Percentiles rank a stretch among this genome's conserved stretches.
Conservation (phyloP, 2,113 vertebrate species). For the Jacana jacana region DNA sequence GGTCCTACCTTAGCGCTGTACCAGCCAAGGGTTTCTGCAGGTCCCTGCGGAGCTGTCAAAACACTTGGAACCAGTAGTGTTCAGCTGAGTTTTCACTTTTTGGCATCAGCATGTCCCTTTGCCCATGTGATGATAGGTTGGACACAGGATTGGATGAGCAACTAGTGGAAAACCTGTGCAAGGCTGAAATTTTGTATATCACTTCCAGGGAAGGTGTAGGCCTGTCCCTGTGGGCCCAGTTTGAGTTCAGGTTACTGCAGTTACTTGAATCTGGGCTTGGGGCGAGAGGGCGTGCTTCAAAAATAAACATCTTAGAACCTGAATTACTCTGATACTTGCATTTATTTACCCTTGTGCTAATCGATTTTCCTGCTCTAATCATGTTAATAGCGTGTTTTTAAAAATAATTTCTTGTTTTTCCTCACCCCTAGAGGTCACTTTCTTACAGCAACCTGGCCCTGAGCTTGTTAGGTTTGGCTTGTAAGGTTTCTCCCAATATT, state of each 20-base stretch:
- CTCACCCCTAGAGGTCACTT: neutral
- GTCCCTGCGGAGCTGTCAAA: neutral
- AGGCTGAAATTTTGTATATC: neutral
- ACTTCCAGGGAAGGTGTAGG: neutral
- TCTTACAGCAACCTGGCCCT: neutral
- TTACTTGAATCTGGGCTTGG: neutral
- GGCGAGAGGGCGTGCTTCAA: neutral
- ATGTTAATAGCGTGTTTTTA: neutral
- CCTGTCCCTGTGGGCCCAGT: neutral
- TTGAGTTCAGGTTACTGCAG: neutral
- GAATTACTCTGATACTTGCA: neutral
- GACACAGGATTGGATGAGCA: neutral
- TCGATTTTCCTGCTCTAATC: neutral
- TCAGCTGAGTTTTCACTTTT: neutral
- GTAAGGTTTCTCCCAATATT: neutral
- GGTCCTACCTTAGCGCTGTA: neutral
- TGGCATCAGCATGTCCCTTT: neutral
- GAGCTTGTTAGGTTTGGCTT: neutral
- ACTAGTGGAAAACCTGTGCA: neutral
- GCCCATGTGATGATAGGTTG: neutral
- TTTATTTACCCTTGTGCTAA: neutral
- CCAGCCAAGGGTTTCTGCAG: neutral
- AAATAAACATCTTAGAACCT: neutral
- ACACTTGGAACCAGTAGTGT: neutral
- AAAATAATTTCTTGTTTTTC: neutral